phyloP scores from a whole-genome alignment of 2,888 invertebrate genomes.

The Cantharis rufa region DNA sequence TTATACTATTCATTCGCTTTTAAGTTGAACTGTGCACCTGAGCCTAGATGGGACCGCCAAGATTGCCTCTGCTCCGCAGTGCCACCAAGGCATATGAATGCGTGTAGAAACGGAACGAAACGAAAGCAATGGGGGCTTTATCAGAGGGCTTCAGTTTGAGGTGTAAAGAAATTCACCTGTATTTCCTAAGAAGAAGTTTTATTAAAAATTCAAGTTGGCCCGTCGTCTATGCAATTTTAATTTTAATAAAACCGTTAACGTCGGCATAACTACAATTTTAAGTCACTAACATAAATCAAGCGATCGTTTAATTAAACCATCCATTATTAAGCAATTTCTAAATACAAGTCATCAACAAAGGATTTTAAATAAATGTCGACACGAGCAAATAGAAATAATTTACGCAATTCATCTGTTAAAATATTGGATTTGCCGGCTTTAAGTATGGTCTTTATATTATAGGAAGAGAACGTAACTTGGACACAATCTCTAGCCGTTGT shows the following conservation, averaged over 20 bases:
- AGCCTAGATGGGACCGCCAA: slow-evolving; percentile 41
- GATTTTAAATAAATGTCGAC: slow-evolving; percentile 6
- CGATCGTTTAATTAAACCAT: slow-evolving; percentile 30
- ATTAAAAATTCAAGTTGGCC: slow-evolving; percentile 27
- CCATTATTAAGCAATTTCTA: slow-evolving; percentile 26
- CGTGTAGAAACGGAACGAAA: slow-evolving; percentile 29
- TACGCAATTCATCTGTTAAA: slow-evolving; percentile 1
- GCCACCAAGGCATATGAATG: slow-evolving; percentile 39
- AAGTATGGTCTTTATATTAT: background rate
- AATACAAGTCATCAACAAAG: slow-evolving; percentile 23
- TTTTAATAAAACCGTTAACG: slow-evolving; percentile 33
- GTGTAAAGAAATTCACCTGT: slow-evolving; percentile 20
- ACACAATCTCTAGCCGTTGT: slow-evolving; percentile 40
- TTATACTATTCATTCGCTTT: slow-evolving; percentile 45
- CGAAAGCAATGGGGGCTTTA: slow-evolving; percentile 4
- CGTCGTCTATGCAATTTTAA: slow-evolving; percentile 29
- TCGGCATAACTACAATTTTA: slow-evolving; percentile 26
- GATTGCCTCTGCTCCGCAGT: slow-evolving; percentile 41
- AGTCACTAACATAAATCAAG: slow-evolving; percentile 28
- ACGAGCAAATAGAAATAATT: slow-evolving; percentile 9
- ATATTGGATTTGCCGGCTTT: background rate
- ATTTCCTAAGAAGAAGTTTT: slow-evolving; percentile 23
- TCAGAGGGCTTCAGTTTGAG: background rate
- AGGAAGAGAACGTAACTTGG: slow-evolving; percentile 26
- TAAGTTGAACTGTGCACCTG: slow-evolving; percentile 44